These are phyloP conservation scores for Drosophila cyrtoloma DNA, from an alignment of 2,888 invertebrate genomes.

Conservation along the genomic window DNA sequence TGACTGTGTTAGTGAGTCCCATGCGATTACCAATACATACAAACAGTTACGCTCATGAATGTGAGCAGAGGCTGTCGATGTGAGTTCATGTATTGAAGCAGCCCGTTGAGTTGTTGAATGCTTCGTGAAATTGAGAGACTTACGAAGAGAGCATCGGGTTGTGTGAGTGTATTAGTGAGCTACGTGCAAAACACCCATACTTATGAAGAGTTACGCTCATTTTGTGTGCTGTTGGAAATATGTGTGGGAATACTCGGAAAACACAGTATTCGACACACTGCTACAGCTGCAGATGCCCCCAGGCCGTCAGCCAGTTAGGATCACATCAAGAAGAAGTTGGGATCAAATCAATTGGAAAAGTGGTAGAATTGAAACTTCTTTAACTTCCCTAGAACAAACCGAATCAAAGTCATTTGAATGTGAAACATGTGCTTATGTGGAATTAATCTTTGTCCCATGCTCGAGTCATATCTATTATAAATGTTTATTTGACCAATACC, in stretches of 20 bases:
- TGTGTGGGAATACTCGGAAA: neutral
- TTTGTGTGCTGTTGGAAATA: neutral
- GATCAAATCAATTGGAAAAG: neutral
- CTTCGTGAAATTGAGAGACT: constrained; percentile 24
- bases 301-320: constrained; percentile 24
- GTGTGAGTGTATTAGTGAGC: constrained; percentile 38
- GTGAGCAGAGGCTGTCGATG: no score
- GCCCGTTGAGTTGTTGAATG: neutral
- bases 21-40: constrained; percentile 21
- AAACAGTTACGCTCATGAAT: neutral
- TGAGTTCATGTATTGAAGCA: constrained; percentile 3
- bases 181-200: constrained; percentile 35
- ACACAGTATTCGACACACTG: neutral
- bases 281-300: constrained; percentile 15
- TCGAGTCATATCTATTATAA: neutral
- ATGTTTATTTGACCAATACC: neutral
- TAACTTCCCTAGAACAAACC: neutral
- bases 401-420: neutral
- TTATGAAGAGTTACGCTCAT: constrained; percentile 5
- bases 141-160: constrained; percentile 29
- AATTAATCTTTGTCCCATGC: constrained; percentile 3
- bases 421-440: neutral
- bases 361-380: neutral
- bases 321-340: neutral
- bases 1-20: constrained; percentile 44